Conservation (phyloP, 2,113 vertebrate genomes). For the Dipodomys merriami region DNA sequence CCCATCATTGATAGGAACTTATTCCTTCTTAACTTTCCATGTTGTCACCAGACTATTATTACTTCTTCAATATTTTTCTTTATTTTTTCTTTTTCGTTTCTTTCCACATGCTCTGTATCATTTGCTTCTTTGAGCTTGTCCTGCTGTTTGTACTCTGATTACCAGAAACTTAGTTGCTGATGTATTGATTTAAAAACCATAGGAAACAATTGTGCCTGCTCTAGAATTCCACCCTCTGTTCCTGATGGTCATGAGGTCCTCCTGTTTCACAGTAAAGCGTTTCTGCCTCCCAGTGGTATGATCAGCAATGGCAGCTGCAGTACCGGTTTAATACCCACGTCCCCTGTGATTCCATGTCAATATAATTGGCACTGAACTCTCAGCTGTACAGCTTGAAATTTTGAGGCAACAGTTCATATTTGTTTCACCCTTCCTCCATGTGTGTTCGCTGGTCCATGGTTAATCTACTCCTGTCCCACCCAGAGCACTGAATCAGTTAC, state of each 20-base stretch:
- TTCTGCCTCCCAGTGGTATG: background rate
- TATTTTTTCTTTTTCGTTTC: background rate
- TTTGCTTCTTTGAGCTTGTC: background rate
- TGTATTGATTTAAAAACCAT: background rate
- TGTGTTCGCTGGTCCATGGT: rapidly evolving
- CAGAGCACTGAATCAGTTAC: no score
- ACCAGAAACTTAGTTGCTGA: background rate
- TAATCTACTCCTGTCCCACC: no score
- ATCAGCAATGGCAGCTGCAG: rapidly evolving
- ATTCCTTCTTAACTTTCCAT: background rate
- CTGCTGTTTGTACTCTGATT: background rate
- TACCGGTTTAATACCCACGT: no score
- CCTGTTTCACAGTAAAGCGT: background rate
- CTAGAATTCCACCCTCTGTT: background rate
- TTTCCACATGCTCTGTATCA: background rate
- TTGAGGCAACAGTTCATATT: background rate
- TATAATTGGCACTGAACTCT: background rate
- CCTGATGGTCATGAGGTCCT: background rate
- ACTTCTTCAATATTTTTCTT: background rate
- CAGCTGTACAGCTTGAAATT: background rate
- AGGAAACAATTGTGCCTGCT: background rate
- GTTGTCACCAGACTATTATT: background rate
- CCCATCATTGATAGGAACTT: background rate
- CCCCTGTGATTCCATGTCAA: background rate
- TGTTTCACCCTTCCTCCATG: rapidly evolving